A percentile compares a stretch with the other conserved stretches of the same genome.
These are phyloP conservation scores for Drosophila mojavensis DNA, from an alignment of 1,140 invertebrate species.

Conservation along the genomic window DNA sequence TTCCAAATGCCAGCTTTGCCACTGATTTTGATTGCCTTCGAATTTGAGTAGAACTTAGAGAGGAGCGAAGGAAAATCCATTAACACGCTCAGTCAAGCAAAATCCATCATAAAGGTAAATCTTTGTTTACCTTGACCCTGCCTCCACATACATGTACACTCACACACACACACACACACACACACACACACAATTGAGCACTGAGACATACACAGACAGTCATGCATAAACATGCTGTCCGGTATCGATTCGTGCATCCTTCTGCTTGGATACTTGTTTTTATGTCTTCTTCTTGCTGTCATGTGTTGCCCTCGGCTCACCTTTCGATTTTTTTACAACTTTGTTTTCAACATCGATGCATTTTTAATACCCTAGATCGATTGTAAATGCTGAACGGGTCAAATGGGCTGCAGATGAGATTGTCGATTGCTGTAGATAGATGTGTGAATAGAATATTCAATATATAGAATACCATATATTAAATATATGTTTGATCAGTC, in stretches of 20 bases:
- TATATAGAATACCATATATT: no score
- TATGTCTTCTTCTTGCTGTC: slow-evolving; percentile 60
- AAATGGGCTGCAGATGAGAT: background rate
- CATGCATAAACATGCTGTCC: slow-evolving; percentile 21
- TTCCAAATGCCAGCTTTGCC: slow-evolving; percentile 23
- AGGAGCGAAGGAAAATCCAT: slow-evolving; percentile 55
- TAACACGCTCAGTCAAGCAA: slow-evolving; percentile 70
- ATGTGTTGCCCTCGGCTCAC: slow-evolving; percentile 60
- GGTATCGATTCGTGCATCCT: slow-evolving; percentile 55
- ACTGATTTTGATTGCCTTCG: slow-evolving; percentile 52
- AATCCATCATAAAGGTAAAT: slow-evolving; percentile 78
- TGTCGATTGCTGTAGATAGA: no score
- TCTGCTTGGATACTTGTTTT: slow-evolving; percentile 77
- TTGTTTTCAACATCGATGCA: slow-evolving; percentile 72
- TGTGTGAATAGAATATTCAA: no score
- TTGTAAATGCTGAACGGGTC: background rate
- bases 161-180: slow-evolving; percentile 22
- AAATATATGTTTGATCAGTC: no score
- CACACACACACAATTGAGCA: slow-evolving; percentile 9
- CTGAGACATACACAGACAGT: background rate
- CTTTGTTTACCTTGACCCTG: slow-evolving; percentile 75
- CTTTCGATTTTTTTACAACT: slow-evolving; percentile 74
- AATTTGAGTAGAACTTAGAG: slow-evolving; percentile 27
- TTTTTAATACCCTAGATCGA: slow-evolving; percentile 42
- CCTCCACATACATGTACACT: slow-evolving; percentile 37